A percentile compares a stretch with the other conserved stretches of the same genome.
phyloP scores from a whole-genome alignment of 2,113 vertebrate species.

The human (Homo sapiens) region GRCh38 chr13:36244501-36245000 shows the following conservation, averaged over 20 bases:
- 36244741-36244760: background rate
- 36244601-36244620: background rate
- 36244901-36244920: slow-evolving; percentile 17
- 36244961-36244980: background rate
- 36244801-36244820: background rate
- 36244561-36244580: background rate
- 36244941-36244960: background rate
- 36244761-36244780: background rate
- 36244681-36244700: no score
- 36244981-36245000: background rate
- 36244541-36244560: background rate
- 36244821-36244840: background rate
- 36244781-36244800: background rate
- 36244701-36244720: background rate
- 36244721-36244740: background rate
- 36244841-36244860: background rate
- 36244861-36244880: background rate
- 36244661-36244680: no score
- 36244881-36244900: background rate
- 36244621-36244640: no score
- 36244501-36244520: no score
- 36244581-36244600: background rate
- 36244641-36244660: no score
- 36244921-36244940: background rate
- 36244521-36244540: background rate